phyloP scores from a whole-genome alignment of 2,113 vertebrate species.

The Leptodactylus fuscus region DNA sequence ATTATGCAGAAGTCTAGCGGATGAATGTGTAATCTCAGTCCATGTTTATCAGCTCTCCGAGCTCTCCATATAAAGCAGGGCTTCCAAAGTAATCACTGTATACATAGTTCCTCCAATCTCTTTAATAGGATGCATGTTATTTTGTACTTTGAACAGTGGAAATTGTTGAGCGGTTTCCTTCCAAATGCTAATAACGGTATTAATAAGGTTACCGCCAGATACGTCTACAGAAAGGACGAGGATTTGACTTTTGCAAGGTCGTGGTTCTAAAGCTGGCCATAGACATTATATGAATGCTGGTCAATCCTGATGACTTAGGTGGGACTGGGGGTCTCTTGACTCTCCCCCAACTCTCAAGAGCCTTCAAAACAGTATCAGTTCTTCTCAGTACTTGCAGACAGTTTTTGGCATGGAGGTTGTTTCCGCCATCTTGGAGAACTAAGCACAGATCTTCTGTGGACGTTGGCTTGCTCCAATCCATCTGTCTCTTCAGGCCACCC shows the following conservation, averaged over 20 bases:
- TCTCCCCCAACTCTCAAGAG: no score
- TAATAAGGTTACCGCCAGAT: not conserved
- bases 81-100: not conserved
- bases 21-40: conserved; percentile 14
- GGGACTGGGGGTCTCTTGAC: no score
- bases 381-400: no score
- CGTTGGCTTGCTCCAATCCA: no score
- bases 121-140: not conserved
- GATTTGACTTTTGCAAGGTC: no score
- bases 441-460: no score
- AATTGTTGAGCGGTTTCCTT: not conserved
- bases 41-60: conserved; percentile 9
- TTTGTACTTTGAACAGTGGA: not conserved
- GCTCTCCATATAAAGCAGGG: not conserved
- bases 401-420: no score
- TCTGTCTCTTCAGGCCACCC: no score
- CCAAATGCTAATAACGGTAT: not conserved
- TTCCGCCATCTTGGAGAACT: no score
- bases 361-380: no score
- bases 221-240: not conserved
- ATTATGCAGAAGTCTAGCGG: conserved; percentile 11
- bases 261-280: not conserved
- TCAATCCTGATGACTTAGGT: no score
- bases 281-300: no score
- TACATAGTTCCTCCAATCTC: not conserved